Evolutionary conservation across 2,113 vertebrate genomes (phyloP), one percentile per base, ranked within the genome.

Genomic region (Cheilinus undulatus): DNA sequence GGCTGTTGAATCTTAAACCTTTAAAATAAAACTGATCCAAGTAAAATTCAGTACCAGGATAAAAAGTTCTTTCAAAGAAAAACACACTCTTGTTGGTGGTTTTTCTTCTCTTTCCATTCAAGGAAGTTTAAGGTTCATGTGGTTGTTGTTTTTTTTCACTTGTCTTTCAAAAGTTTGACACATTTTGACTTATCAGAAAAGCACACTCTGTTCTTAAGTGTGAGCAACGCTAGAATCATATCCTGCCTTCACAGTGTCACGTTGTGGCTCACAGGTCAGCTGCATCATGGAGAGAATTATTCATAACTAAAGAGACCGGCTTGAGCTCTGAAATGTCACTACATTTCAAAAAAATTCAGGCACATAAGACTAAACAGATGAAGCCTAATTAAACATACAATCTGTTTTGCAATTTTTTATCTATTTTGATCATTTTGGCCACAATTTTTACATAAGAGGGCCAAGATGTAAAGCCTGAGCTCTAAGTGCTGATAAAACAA

Each of bases 191-290:
- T 76, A 86, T 86, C 85, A 43, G 3, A 30, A 22, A 4, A 36
- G 11, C 23, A 64, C 76, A 75, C 20, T 19, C 23, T 26, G 43
- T 84, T 89, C 80, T 71, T 68, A 60, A 1, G 54, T 38, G n/a
- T 38, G 40, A 61, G 62, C 2, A n/a, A 12, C 32, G 49, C 22
- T 0, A 2, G 38, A 64, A 69, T 68, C 56, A 67, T 58, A 38
- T 28, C 15, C 28, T 3, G 36, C 60, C 34, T 69, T 63, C 63
- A 54, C n/a, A 36, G 5, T 53, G 53, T 66, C 72, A 71, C 7
- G 20, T 56, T 76, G 54, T 51, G 34, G 45, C 30, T 62, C 3
- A 15, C 7, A 64, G 14, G 43, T 27, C 63, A 22, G 70, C 32
- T 34, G 32, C 46, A 64, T 59, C 6, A 24, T 38, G 28, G 19